Evolutionary conservation across 2,888 invertebrate species (phyloP).

Genomic region (Synanthedon andrenaeformis): DNA sequence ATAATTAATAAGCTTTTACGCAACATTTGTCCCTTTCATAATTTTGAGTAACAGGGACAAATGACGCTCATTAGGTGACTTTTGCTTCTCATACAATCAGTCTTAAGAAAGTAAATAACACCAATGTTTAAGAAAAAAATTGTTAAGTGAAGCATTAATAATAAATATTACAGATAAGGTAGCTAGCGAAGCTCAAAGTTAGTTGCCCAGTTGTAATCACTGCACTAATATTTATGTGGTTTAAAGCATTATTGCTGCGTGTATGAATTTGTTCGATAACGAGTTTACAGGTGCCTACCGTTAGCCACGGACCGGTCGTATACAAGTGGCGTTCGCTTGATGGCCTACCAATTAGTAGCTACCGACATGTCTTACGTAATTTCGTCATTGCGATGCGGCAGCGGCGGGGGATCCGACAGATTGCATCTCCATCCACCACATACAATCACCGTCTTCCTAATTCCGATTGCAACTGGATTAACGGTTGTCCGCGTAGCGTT

Average conservation of each 20-base stretch:
- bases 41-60: too few species aligned
- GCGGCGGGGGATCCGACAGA: constrained; percentile 16
- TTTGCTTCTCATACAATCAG: too few species aligned
- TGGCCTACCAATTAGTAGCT: constrained; percentile 45
- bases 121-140: too few species aligned
- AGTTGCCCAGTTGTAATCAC: constrained; percentile 15
- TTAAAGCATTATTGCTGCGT: constrained; percentile 23
- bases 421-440: constrained; percentile 19
- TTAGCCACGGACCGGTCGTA: constrained; percentile 43
- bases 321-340: constrained; percentile 26
- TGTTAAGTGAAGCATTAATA: too few species aligned
- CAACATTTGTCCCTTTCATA: too few species aligned
- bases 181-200: not conserved
- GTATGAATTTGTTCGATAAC: constrained; percentile 48
- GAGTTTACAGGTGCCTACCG: constrained; percentile 40
- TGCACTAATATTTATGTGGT: constrained; percentile 12
- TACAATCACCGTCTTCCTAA: constrained; percentile 17
- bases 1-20: too few species aligned
- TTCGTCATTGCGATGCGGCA: constrained; percentile 30
- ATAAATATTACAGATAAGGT: not conserved
- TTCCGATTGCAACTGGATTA: constrained; percentile 24
- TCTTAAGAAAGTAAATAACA: too few species aligned
- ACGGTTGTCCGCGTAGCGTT: constrained; percentile 34
- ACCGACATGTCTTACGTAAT: constrained; percentile 42
- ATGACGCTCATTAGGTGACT: too few species aligned